Evolutionary conservation across 2,888 invertebrate genomes (phyloP).

Genomic region (Drosophila rellima): DNA sequence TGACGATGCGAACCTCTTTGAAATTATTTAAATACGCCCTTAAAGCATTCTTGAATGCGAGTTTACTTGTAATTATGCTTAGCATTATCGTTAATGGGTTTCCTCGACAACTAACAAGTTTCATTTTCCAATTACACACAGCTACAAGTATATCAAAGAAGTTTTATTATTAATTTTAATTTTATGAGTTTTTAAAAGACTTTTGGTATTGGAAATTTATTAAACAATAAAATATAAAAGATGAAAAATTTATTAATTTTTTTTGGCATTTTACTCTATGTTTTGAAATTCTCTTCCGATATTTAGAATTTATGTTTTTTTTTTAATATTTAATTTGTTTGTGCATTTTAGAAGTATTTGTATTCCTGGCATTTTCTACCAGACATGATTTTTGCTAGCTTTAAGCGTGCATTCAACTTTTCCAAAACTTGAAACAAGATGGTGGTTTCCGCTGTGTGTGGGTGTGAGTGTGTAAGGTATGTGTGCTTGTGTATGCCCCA

Average conservation of each 20-base stretch:
- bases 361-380: conserved; percentile 8
- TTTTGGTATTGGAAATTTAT: not conserved
- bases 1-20: conserved; percentile 41
- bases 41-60: conserved; percentile 23
- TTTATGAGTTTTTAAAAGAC: not conserved
- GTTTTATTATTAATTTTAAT: not conserved
- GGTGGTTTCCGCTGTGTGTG: conserved; percentile 42
- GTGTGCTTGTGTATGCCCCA: conserved; percentile 41
- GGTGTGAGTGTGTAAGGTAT: conserved; percentile 10
- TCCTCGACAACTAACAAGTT: conserved; percentile 5
- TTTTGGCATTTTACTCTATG: not conserved
- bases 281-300: not conserved
- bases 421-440: conserved; percentile 76
- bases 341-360: not conserved
- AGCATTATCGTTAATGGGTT: conserved; percentile 48
- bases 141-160: not conserved
- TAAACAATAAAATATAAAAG: no score
- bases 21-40: conserved; percentile 46
- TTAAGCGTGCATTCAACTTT: conserved; percentile 60
- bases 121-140: conserved; percentile 30
- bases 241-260: not conserved
- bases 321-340: conserved; percentile 2
- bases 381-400: conserved; percentile 43
- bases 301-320: not conserved
- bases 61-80: conserved; percentile 30